Percentiles rank a stretch among this genome's conserved stretches.
These are phyloP conservation scores for Sinocyclocheilus anshuiensis DNA, from an alignment of 2,113 vertebrate genomes.

Conservation along the genomic window DNA sequence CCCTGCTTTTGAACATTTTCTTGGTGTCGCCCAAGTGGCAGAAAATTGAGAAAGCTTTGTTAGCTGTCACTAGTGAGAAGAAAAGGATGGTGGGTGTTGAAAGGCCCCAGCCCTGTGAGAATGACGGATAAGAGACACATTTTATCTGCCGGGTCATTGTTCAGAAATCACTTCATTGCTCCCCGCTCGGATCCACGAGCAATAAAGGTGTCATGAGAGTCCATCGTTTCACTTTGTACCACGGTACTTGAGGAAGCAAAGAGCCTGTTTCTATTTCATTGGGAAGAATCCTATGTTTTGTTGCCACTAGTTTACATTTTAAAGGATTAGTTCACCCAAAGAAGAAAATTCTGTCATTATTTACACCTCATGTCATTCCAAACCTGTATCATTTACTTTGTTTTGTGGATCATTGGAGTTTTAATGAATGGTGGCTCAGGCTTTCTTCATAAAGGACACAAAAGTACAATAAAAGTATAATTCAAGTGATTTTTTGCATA, in stretches of 20 bases:
- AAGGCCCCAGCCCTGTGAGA: slow-evolving; percentile 58
- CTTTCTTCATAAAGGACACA: neutral
- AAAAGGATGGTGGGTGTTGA: slow-evolving; percentile 59
- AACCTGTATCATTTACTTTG: neutral
- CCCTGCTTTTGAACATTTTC: slow-evolving; percentile 62
- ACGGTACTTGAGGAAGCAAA: neutral
- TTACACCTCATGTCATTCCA: neutral
- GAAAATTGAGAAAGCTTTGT: slow-evolving; percentile 71
- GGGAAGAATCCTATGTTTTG: slow-evolving; percentile 11
- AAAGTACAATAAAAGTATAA: neutral
- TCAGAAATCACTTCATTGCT: slow-evolving; percentile 51
- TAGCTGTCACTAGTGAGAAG: slow-evolving; percentile 57
- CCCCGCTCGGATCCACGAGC: slow-evolving; percentile 40
- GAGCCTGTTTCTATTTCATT: neutral
- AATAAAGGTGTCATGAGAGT: slow-evolving; percentile 43
- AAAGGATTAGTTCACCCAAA: slow-evolving; percentile 2
- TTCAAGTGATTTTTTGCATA: neutral
- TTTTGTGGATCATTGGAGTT: neutral
- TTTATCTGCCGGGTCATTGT: slow-evolving; percentile 61
- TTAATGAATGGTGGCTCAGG: neutral
- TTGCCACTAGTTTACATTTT: slow-evolving; percentile 37
- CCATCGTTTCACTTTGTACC: slow-evolving; percentile 20
- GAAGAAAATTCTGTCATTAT: neutral
- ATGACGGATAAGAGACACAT: slow-evolving; percentile 61
- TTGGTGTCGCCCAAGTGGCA: slow-evolving; percentile 60